Percentiles rank a stretch among this genome's conserved stretches.
Evolutionary conservation across 2,888 invertebrate genomes (phyloP).

Genomic region (Leptarthrus brevirostris): DNA sequence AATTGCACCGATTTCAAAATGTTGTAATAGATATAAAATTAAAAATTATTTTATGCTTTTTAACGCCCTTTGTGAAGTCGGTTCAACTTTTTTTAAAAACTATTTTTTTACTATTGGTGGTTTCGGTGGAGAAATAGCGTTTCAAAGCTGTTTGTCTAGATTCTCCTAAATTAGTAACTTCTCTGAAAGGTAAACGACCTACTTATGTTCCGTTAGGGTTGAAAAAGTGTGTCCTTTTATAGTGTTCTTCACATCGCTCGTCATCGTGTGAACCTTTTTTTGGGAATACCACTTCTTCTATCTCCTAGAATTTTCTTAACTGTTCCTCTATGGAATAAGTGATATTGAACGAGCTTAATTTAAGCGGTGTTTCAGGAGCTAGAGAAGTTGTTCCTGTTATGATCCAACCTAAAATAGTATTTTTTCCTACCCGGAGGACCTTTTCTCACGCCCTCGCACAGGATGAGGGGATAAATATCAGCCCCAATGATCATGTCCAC

Average conservation of each 20-base stretch:
- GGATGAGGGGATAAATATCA: not conserved
- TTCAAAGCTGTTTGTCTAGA: not conserved
- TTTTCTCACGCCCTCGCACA: not conserved
- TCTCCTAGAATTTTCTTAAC: not conserved
- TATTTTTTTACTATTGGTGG: not conserved
- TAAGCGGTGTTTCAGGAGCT: not conserved
- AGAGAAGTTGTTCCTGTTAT: not conserved
- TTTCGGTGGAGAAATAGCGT: constrained; percentile 25
- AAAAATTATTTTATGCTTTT: no score
- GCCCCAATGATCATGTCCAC: constrained; percentile 17
- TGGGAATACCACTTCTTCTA: not conserved
- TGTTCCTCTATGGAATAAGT: not conserved
- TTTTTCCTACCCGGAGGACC: no score
- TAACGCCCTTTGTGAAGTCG: no score
- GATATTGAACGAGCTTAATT: not conserved
- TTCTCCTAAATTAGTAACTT: not conserved
- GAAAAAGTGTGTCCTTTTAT: not conserved
- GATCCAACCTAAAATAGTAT: constrained; percentile 1
- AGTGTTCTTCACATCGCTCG: not conserved
- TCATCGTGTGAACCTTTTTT: not conserved
- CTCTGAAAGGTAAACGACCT: not conserved
- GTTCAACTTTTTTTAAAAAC: not conserved
- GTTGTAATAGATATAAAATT: no score
- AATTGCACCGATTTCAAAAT: no score
- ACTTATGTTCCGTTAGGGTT: not conserved